Conservation (phyloP, 2,888 invertebrate species). For the Gymnocheta viridis region DNA sequence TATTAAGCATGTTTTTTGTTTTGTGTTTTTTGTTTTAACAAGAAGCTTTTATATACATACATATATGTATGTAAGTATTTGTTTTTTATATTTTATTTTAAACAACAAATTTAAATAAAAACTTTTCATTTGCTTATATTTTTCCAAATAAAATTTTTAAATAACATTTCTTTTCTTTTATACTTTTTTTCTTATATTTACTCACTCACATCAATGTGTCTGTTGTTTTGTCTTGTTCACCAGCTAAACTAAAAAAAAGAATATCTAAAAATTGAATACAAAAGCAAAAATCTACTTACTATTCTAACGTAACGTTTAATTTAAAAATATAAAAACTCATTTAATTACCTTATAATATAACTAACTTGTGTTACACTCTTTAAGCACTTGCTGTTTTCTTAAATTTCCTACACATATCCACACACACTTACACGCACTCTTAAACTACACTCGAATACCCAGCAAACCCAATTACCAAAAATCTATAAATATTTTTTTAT, state of each 20-base stretch:
- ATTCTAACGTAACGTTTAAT: slow-evolving; percentile 33
- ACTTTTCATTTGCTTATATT: slow-evolving; percentile 11
- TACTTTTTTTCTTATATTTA: slow-evolving; percentile 73
- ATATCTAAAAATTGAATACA: slow-evolving; percentile 10
- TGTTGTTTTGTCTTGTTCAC: slow-evolving; percentile 82
- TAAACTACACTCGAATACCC: neutral
- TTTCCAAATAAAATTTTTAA: slow-evolving; percentile 5
- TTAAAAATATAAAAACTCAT: slow-evolving; percentile 26
- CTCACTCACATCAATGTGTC: slow-evolving; percentile 81
- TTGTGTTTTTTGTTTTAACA: slow-evolving; percentile 14
- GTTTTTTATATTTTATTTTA: slow-evolving; percentile 18
- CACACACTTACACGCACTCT: neutral
- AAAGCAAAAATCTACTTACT: slow-evolving; percentile 20
- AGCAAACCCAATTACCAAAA: slow-evolving; percentile 20
- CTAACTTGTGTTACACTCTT: slow-evolving; percentile 58
- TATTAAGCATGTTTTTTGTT: slow-evolving; percentile 41
- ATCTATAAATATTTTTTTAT: slow-evolving; percentile 11
- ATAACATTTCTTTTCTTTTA: slow-evolving; percentile 68
- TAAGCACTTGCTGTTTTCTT: slow-evolving; percentile 56
- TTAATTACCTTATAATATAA: slow-evolving; percentile 50
- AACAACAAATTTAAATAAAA: neutral
- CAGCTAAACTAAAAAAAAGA: slow-evolving; percentile 49
- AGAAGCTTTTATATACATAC: slow-evolving; percentile 2
- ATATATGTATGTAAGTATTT: neutral
- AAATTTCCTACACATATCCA: neutral